These are phyloP conservation scores for Thaleichthys pacificus DNA, from an alignment of 2,797 vertebrate species.

Conservation along the genomic window DNA sequence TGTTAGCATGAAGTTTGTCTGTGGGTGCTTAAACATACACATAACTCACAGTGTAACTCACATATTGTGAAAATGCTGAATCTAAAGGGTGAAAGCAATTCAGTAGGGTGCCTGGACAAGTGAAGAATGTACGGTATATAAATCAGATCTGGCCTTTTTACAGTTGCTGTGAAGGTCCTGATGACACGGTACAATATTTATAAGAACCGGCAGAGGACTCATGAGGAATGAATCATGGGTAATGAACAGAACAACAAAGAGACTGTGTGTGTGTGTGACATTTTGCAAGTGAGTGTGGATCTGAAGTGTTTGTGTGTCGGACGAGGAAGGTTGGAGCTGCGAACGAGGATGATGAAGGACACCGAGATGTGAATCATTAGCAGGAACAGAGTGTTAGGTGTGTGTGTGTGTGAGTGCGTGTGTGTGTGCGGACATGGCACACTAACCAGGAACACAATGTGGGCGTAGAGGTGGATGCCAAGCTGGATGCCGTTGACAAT, in stretches of 20 bases:
- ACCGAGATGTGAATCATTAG: constrained; percentile 8
- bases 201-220: neutral
- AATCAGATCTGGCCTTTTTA: no score
- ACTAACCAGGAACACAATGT: constrained; percentile 87
- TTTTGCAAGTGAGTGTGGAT: neutral
- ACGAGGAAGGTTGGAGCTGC: neutral
- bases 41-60: no score
- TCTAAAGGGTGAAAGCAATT: no score
- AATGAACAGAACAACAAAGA: no score
- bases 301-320: neutral
- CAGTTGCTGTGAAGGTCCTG: neutral
- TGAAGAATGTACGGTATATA: no score
- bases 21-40: neutral
- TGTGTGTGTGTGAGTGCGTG: constrained; percentile 15
- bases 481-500: constrained; percentile 94
- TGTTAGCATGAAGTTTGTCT: neutral
- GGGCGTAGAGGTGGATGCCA: constrained; percentile 90
- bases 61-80: no score
- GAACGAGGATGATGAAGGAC: constrained; percentile 10
- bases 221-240: neutral
- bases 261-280: neutral
- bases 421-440: constrained; percentile 14
- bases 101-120: no score
- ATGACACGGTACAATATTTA: neutral
- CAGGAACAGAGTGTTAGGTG: constrained; percentile 35